phyloP scores from a whole-genome alignment of 2,113 vertebrate genomes.

The Protobothrops flavoviridis region DNA sequence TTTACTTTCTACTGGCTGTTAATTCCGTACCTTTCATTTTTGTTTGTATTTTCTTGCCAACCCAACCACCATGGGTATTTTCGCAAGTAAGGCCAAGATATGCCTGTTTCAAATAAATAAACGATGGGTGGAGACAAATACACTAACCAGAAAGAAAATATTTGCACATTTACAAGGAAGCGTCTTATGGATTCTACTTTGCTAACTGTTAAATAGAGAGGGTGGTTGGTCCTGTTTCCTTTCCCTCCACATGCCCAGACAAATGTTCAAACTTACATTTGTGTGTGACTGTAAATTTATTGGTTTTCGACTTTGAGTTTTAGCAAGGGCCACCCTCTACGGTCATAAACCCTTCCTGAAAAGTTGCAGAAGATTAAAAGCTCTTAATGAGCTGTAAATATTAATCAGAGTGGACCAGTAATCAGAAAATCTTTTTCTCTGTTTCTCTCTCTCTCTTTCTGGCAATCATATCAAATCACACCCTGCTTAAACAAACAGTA shows the following conservation, averaged over 20 bases:
- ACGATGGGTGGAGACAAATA: neutral
- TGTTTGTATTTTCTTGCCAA: neutral
- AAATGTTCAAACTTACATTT: neutral
- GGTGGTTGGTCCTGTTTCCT: neutral
- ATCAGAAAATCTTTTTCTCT: neutral
- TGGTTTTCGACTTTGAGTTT: neutral
- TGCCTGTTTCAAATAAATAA: neutral
- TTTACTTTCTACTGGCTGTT: neutral
- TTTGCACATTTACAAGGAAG: neutral
- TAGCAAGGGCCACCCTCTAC: neutral
- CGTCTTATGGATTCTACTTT: neutral
- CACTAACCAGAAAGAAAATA: neutral
- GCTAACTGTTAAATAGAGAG: neutral
- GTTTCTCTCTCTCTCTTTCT: neutral
- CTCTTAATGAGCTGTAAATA: neutral
- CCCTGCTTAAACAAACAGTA: neutral
- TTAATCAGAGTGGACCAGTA: neutral
- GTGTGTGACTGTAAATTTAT: neutral
- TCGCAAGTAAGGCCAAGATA: neutral
- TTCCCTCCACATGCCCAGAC: neutral
- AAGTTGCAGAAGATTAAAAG: neutral
- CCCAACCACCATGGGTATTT: neutral
- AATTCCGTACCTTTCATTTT: neutral
- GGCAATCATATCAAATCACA: neutral
- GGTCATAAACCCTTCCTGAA: neutral